Conservation (phyloP, 2,888 invertebrate genomes). For the Pristionchus maxplancki region DNA sequence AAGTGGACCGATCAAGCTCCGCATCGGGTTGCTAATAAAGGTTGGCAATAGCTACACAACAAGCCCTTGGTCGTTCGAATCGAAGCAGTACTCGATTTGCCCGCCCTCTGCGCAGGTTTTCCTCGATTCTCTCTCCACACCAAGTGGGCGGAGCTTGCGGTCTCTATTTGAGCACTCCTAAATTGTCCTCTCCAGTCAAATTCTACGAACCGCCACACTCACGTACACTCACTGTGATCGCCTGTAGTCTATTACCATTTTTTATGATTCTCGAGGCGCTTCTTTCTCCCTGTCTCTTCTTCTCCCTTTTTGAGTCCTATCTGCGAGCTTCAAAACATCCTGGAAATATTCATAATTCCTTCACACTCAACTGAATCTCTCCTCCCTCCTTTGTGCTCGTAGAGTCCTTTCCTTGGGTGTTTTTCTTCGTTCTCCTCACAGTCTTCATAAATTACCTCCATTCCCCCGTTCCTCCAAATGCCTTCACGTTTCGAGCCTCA, state of each 20-base stretch:
- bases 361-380: background rate
- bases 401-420: background rate
- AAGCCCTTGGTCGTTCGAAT: too few species aligned
- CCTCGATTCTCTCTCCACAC: too few species aligned
- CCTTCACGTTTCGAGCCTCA: background rate
- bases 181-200: background rate
- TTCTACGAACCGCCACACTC: background rate
- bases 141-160: too few species aligned
- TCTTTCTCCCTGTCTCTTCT: background rate
- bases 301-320: background rate
- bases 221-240: background rate
- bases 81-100: too few species aligned
- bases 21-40: too few species aligned
- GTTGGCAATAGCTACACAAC: too few species aligned
- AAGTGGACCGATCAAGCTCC: too few species aligned
- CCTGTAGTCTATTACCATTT: background rate
- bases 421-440: background rate
- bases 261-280: background rate
- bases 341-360: constrained; percentile 17
- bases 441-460: background rate
- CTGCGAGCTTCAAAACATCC: constrained; percentile 18
- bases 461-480: background rate
- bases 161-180: background rate
- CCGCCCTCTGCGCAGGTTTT: too few species aligned
- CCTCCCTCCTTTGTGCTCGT: background rate